Evolutionary conservation across 2,888 invertebrate genomes (phyloP).

Genomic region (Lordiphosa andalusiaca): DNA sequence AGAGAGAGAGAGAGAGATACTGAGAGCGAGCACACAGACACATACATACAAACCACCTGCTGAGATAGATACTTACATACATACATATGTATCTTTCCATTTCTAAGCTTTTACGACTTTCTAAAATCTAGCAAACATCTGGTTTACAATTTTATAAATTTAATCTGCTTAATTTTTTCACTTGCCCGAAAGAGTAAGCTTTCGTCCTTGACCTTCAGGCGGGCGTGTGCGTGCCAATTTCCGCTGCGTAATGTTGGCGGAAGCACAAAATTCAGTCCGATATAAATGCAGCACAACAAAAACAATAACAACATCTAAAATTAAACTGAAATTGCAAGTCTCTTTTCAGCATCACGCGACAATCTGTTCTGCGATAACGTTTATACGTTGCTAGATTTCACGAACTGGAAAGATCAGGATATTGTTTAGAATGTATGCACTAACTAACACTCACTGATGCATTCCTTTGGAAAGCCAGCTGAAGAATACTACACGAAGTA

Average conservation of each 20-base stretch:
- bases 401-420: no score
- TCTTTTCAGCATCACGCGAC: constrained; percentile 19
- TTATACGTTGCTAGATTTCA: no score
- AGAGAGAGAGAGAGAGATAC: constrained; percentile 8
- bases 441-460: no score
- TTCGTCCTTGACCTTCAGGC: constrained; percentile 62
- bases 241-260: constrained; percentile 62
- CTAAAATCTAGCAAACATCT: constrained; percentile 15
- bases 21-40: constrained; percentile 14
- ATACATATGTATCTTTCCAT: neutral
- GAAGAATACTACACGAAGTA: no score
- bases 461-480: no score
- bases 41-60: neutral
- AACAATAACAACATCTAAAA: constrained; percentile 17
- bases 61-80: neutral
- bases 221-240: constrained; percentile 55
- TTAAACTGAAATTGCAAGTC: constrained; percentile 13
- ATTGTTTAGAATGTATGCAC: no score
- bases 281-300: constrained; percentile 12
- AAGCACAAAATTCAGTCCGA: constrained; percentile 23
- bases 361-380: neutral
- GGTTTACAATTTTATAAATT: neutral
- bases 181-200: neutral
- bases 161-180: constrained; percentile 2
- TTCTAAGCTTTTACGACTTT: constrained; percentile 9